These are phyloP conservation scores for Theristicus caerulescens DNA, from an alignment of 2,113 vertebrate genomes.

Conservation along the genomic window DNA sequence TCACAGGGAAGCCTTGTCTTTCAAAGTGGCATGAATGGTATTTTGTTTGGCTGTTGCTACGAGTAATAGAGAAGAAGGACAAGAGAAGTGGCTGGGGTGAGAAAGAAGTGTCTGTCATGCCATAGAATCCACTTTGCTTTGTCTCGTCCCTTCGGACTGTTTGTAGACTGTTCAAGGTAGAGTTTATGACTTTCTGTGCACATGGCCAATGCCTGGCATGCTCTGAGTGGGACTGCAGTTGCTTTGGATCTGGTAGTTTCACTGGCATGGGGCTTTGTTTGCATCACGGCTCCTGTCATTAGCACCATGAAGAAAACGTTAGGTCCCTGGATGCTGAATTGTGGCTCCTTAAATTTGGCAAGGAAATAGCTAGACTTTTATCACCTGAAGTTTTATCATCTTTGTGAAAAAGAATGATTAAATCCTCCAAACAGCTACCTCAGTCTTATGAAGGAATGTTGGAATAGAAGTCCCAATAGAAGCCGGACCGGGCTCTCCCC, in stretches of 20 bases:
- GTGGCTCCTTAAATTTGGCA: neutral
- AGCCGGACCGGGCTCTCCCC: neutral
- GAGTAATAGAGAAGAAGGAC: neutral
- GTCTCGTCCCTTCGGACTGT: neutral
- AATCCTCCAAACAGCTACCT: neutral
- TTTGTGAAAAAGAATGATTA: neutral
- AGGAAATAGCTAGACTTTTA: neutral
- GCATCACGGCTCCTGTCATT: neutral
- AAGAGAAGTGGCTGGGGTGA: neutral
- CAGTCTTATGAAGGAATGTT: neutral
- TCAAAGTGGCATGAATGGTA: neutral
- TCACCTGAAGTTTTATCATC: neutral
- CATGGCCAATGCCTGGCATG: neutral
- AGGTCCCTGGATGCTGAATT: neutral
- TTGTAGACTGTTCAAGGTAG: fast-evolving
- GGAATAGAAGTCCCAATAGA: neutral
- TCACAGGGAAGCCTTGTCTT: neutral
- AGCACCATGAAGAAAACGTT: neutral
- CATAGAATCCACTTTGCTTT: neutral
- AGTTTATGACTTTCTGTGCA: neutral
- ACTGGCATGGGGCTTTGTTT: neutral
- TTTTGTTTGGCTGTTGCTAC: neutral
- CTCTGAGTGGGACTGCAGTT: neutral
- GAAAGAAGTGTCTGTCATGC: neutral
- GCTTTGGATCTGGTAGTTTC: neutral